Evolutionary conservation across 2,888 invertebrate genomes (phyloP).

Genomic region (Aporophyla lueneburgensis): DNA sequence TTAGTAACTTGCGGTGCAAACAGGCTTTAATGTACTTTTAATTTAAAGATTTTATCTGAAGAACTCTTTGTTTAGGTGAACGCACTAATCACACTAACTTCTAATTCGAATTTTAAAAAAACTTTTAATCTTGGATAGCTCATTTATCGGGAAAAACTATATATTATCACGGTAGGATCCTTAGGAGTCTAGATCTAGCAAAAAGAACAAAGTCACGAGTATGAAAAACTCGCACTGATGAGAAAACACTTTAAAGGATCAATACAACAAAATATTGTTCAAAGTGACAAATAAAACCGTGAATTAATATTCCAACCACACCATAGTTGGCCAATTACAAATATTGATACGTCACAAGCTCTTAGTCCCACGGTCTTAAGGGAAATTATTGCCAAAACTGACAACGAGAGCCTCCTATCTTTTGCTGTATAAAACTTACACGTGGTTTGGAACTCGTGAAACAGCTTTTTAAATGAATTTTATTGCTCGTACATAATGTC

Average conservation of each 20-base stretch:
- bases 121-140: too few species aligned
- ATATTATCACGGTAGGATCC: too few species aligned
- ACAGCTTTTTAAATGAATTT: slow-evolving; percentile 39
- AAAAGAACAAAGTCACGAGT: too few species aligned
- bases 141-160: too few species aligned
- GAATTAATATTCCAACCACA: not conserved
- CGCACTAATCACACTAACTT: too few species aligned
- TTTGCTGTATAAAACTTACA: not conserved
- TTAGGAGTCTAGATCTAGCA: too few species aligned
- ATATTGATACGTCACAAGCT: not conserved
- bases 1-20: not conserved
- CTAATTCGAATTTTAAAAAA: too few species aligned
- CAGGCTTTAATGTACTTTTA: not conserved
- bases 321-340: not conserved
- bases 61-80: too few species aligned
- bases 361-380: not conserved
- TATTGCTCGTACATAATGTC: slow-evolving; percentile 44
- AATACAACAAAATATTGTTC: not conserved
- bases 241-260: not conserved
- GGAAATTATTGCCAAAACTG: not conserved
- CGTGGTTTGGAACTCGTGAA: slow-evolving; percentile 2
- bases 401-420: not conserved
- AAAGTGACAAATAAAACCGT: not conserved
- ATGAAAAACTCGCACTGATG: too few species aligned
- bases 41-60: too few species aligned